A percentile compares a stretch with the other conserved stretches of the same genome.
These are phyloP conservation scores for Phoenicopterus ruber DNA, from an alignment of 2,113 vertebrate genomes.

Conservation along the genomic window DNA sequence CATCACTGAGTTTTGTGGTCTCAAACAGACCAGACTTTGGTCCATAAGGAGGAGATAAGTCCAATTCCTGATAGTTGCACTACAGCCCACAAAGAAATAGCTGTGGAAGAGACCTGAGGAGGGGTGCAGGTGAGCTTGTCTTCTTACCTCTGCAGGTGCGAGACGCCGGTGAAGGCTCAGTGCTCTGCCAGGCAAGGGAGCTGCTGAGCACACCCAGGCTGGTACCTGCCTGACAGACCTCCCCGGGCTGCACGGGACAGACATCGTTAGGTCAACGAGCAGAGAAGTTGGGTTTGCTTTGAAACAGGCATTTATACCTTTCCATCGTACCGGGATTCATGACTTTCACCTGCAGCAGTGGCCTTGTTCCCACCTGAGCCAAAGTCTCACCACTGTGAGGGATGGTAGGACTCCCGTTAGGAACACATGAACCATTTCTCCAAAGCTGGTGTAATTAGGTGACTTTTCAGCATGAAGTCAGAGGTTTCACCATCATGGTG, in stretches of 20 bases:
- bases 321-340: neutral
- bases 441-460: too few species aligned
- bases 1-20: neutral
- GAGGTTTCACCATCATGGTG: neutral
- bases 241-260: accelerated
- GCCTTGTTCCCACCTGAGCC: neutral
- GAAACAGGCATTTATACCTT: neutral
- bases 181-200: accelerated
- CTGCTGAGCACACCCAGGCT: neutral
- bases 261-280: accelerated
- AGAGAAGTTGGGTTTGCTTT: accelerated
- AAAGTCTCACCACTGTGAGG: neutral
- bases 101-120: neutral
- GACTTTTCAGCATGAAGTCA: neutral
- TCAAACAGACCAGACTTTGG: neutral
- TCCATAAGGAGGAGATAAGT: neutral
- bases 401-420: neutral
- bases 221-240: accelerated
- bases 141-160: neutral
- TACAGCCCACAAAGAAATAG: neutral
- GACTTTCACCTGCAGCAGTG: neutral
- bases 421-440: neutral
- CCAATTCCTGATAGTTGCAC: neutral
- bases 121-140: neutral
- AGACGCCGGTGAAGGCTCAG: neutral